These are phyloP conservation scores for Xyrichtys novacula DNA, from an alignment of 2,797 vertebrate species.

Conservation along the genomic window DNA sequence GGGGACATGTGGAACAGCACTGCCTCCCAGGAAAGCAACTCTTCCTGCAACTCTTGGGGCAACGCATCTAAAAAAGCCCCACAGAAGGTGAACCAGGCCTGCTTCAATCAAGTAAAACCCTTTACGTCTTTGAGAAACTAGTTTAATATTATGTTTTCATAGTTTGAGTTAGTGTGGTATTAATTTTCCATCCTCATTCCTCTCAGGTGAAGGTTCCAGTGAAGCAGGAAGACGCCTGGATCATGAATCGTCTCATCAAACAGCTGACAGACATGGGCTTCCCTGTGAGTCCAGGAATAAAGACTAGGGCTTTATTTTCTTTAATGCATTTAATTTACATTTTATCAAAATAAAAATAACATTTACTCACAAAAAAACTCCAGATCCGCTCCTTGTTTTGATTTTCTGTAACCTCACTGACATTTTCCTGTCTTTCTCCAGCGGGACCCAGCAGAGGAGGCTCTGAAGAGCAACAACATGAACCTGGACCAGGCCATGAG, in stretches of 20 bases:
- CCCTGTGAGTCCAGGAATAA: conserved; percentile 84
- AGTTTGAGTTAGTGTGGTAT: not conserved
- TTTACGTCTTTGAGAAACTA: not conserved
- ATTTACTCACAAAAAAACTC: too few relatives aligned
- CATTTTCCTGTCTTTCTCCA: conserved; percentile 65
- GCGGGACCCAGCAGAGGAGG: conserved; percentile 99
- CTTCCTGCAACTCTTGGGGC: conserved; percentile 85
- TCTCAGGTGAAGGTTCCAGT: conserved; percentile 88
- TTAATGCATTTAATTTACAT: too few relatives aligned
- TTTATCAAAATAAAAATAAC: too few relatives aligned
- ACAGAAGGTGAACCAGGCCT: conserved; percentile 85
- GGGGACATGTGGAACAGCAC: conserved; percentile 96
- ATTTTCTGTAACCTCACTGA: not conserved
- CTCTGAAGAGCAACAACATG: conserved; percentile 98
- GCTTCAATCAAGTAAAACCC: not conserved
- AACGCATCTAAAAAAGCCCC: conserved; percentile 89
- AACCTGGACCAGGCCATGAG: conserved; percentile 99
- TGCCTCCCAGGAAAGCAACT: conserved; percentile 92
- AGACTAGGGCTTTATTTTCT: too few relatives aligned
- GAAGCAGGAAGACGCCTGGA: conserved; percentile 97
- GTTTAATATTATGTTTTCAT: not conserved
- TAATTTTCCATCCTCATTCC: conserved; percentile 9
- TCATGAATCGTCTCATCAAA: conserved; percentile 97
- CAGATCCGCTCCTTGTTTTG: not conserved
- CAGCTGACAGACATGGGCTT: conserved; percentile 99